Conservation (phyloP, 2,113 vertebrate genomes). For the Thunnus maccoyii region DNA sequence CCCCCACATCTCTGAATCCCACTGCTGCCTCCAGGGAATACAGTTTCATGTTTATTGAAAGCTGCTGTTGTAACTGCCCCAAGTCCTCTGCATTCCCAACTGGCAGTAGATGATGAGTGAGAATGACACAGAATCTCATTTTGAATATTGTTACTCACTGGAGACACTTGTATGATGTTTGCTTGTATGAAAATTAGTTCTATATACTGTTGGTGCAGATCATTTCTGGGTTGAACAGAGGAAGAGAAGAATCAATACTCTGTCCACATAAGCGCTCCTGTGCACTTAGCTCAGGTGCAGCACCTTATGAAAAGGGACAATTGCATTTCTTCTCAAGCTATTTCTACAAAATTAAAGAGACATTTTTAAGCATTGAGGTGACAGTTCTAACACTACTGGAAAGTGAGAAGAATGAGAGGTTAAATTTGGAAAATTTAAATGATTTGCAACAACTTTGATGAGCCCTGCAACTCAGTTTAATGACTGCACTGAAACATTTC, state of each 20-base stretch:
- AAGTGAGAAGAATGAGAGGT: not conserved
- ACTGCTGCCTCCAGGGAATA: constrained; percentile 36
- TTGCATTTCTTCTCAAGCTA: not conserved
- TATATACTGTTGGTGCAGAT: not conserved
- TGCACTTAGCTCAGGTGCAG: constrained; percentile 22
- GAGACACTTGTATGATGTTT: not conserved
- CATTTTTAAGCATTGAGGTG: not conserved
- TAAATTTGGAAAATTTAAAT: not conserved
- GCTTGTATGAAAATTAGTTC: not conserved
- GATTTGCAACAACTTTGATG: not conserved
- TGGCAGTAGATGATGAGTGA: not conserved
- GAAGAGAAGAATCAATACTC: constrained; percentile 32
- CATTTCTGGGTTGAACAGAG: not conserved
- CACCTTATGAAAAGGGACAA: constrained; percentile 20
- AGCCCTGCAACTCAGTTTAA: constrained; percentile 1
- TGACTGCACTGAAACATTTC: not conserved
- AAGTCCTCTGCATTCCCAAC: constrained; percentile 1
- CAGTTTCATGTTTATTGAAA: constrained; percentile 12
- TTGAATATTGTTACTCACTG: not conserved
- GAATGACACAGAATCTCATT: constrained; percentile 10
- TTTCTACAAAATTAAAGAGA: not conserved
- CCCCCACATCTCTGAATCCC: constrained; percentile 2
- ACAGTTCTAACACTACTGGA: not conserved
- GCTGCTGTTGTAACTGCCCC: not conserved
- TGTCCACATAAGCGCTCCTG: constrained; percentile 1